Percentiles rank a stretch among this genome's conserved stretches.
Conservation (phyloP, 2,113 vertebrate species). For the Alexandromys fortis region DNA sequence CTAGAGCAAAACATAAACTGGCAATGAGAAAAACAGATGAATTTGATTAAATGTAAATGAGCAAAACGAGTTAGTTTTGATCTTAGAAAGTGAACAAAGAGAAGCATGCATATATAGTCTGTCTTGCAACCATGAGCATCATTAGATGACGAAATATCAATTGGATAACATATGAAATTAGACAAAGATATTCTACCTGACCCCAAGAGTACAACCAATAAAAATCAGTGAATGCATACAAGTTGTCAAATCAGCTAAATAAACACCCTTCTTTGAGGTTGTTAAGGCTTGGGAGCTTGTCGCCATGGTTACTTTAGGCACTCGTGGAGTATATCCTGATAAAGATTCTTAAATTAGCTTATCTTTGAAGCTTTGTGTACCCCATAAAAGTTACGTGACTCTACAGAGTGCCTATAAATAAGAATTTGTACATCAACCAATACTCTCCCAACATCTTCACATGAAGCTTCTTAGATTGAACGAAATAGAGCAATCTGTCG, state of each 20-base stretch:
- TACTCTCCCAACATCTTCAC: conserved; percentile 78
- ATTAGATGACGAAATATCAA: neutral
- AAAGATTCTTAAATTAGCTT: conserved; percentile 48
- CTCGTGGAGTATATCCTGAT: conserved; percentile 43
- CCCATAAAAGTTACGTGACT: conserved; percentile 24
- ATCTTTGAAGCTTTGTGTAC: conserved; percentile 42
- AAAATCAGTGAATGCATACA: conserved; percentile 35
- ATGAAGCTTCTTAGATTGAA: conserved; percentile 83
- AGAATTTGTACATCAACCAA: conserved; percentile 78
- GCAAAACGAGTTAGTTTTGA: neutral
- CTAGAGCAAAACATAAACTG: neutral
- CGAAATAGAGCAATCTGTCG: conserved; percentile 88
- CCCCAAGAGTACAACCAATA: neutral
- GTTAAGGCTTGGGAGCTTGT: conserved; percentile 50
- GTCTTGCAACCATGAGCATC: neutral
- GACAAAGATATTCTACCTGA: neutral
- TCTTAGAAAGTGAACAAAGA: neutral
- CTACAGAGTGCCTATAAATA: conserved; percentile 75
- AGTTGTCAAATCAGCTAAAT: conserved; percentile 37
- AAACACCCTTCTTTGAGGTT: conserved; percentile 60
- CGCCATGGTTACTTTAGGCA: conserved; percentile 57
- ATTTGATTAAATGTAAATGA: neutral
- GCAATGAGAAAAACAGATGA: conserved; percentile 4
- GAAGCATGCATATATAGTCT: neutral
- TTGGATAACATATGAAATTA: neutral